Conservation (phyloP, 2,888 invertebrate genomes). For the Amblyjoppa proteus region DNA sequence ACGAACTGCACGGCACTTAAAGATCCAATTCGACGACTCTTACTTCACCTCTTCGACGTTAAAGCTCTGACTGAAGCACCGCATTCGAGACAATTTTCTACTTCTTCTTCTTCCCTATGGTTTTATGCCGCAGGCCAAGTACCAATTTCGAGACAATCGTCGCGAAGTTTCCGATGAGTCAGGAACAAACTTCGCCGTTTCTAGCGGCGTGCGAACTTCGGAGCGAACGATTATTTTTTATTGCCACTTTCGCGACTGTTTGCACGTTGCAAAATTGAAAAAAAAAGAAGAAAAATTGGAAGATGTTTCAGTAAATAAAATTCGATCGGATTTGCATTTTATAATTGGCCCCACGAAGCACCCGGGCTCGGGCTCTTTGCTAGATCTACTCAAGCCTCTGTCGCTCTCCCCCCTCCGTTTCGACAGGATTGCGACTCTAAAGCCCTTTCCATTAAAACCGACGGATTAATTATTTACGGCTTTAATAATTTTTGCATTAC, state of each 20-base stretch:
- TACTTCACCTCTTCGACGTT: neutral
- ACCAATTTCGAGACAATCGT: neutral
- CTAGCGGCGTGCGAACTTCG: too few relatives aligned
- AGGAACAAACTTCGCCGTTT: too few relatives aligned
- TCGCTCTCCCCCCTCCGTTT: constrained; percentile 3
- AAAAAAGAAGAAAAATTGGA: neutral
- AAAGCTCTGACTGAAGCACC: too few relatives aligned
- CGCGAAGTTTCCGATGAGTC: neutral
- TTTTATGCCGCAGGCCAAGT: too few relatives aligned
- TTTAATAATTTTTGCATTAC: constrained; percentile 34
- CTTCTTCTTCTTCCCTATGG: too few relatives aligned
- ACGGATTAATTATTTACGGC: constrained; percentile 37
- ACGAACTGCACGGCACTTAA: neutral
- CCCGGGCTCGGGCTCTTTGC: constrained; percentile 35
- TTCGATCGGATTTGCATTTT: constrained; percentile 65
- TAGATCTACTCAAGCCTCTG: constrained; percentile 31
- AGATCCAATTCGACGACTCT: neutral
- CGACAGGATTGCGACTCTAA: constrained; percentile 13
- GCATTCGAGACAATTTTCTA: too few relatives aligned
- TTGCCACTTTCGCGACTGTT: neutral
- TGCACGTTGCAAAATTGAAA: neutral
- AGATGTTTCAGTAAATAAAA: constrained; percentile 29
- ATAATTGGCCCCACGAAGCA: constrained; percentile 63
- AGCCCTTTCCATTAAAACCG: constrained; percentile 10
- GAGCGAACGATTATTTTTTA: neutral